These are phyloP conservation scores for Eolophus roseicapilla DNA, from an alignment of 2,113 vertebrate species.

Conservation along the genomic window DNA sequence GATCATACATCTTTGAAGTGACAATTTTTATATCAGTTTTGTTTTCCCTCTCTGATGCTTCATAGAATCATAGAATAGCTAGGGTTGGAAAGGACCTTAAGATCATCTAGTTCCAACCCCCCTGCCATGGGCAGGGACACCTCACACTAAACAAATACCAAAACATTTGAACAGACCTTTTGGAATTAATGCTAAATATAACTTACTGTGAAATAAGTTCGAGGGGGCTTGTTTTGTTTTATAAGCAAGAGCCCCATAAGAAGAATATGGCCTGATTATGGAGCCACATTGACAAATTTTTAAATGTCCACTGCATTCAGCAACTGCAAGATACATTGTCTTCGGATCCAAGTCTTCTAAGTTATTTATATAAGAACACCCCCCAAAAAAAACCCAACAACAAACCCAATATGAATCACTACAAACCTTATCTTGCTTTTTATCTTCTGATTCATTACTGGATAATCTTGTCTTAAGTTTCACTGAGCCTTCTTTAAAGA, in stretches of 20 bases:
- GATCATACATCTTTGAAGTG: neutral
- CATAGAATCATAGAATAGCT: too few relatives aligned
- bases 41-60: neutral
- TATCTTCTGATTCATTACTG: constrained; percentile 84
- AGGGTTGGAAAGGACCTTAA: too few relatives aligned
- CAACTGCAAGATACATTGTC: neutral
- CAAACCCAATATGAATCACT: neutral
- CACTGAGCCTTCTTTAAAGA: constrained; percentile 92
- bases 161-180: neutral
- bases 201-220: neutral
- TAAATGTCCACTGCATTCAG: neutral
- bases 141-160: neutral
- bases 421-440: constrained; percentile 83
- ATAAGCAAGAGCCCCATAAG: neutral
- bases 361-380: neutral
- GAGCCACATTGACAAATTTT: neutral
- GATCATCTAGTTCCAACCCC: too few relatives aligned
- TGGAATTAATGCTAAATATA: neutral
- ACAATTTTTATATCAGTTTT: neutral
- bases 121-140: too few relatives aligned
- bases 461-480: constrained; percentile 85
- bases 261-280: neutral
- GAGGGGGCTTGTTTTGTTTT: neutral
- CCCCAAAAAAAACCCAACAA: neutral
- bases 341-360: neutral